phyloP scores from a whole-genome alignment of 92 coral and sea anemone species.

The Siderastrea radians region DNA sequence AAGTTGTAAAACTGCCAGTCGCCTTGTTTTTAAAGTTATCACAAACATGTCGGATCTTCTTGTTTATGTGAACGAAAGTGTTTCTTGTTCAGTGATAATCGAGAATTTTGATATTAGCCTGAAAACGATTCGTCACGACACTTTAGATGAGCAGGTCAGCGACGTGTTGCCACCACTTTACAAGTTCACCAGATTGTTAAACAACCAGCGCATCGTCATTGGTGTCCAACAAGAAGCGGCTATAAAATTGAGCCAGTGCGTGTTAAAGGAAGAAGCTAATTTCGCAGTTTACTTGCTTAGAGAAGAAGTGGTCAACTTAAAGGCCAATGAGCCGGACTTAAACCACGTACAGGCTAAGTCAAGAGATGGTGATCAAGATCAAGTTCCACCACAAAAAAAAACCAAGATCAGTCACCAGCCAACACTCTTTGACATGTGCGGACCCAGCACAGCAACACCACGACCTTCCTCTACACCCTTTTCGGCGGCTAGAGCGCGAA shows the following conservation, averaged over 20 bases:
- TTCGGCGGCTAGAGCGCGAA: slow-evolving; percentile 19
- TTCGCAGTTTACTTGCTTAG: slow-evolving; percentile 12
- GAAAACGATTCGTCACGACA: slow-evolving; percentile 11
- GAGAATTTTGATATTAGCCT: slow-evolving; percentile 13
- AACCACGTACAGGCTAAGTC: background rate
- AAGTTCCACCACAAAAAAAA: slow-evolving; percentile 17
- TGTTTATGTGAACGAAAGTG: slow-evolving; percentile 10
- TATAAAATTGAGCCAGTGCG: slow-evolving; percentile 7
- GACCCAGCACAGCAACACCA: background rate
- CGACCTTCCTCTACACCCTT: background rate
- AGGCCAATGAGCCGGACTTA: slow-evolving; percentile 13
- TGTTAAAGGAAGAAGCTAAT: background rate
- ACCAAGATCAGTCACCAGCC: slow-evolving; percentile 1
- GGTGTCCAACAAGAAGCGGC: background rate
- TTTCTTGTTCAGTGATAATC: slow-evolving; percentile 15
- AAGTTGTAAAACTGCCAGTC: background rate
- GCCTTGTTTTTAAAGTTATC: background rate
- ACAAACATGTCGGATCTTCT: slow-evolving; percentile 14
- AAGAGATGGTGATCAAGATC: slow-evolving; percentile 12
- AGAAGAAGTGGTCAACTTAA: slow-evolving; percentile 7
- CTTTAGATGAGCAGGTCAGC: slow-evolving; percentile 8
- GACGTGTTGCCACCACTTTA: background rate
- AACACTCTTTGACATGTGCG: slow-evolving; percentile 14
- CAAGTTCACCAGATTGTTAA: slow-evolving; percentile 31
- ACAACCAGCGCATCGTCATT: slow-evolving; percentile 20